Percentiles rank a stretch among this genome's conserved stretches.
These are phyloP conservation scores for Linurgus olivaceus DNA, from an alignment of 2,797 vertebrate species.

Conservation along the genomic window DNA sequence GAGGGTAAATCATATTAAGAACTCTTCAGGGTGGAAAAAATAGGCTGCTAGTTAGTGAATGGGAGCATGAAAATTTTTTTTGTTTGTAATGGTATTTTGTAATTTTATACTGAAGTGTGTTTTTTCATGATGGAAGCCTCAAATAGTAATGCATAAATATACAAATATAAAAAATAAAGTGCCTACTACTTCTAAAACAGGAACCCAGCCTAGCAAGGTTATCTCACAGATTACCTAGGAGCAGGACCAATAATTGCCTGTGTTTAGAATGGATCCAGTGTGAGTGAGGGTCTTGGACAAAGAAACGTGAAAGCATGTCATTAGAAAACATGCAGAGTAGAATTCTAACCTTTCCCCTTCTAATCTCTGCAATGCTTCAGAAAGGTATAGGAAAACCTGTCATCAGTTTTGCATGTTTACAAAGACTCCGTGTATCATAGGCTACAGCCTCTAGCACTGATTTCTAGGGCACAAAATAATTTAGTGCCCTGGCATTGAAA, in stretches of 20 bases:
- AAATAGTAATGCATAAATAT: not conserved
- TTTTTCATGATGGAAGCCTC: not conserved
- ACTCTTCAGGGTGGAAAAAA: not conserved
- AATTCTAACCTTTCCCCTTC: not conserved
- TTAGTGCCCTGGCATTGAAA: not conserved
- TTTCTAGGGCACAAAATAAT: not conserved
- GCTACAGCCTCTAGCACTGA: not conserved
- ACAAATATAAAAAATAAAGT: not conserved
- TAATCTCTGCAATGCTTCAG: not conserved
- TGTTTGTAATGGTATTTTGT: not conserved
- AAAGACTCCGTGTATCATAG: not conserved
- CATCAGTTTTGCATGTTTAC: not conserved
- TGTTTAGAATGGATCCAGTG: not conserved
- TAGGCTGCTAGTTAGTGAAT: not conserved
- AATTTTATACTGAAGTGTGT: not conserved
- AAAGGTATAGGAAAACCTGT: not conserved
- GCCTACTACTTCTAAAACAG: not conserved
- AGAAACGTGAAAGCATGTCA: not conserved
- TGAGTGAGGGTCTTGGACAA: not conserved
- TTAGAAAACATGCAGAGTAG: not conserved
- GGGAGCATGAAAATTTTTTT: not conserved
- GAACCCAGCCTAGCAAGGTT: not conserved
- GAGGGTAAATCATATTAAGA: not conserved
- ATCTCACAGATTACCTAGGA: not conserved
- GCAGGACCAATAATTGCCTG: not conserved